These are phyloP conservation scores for Verasper variegatus DNA, from an alignment of 2,113 vertebrate species.

Conservation along the genomic window DNA sequence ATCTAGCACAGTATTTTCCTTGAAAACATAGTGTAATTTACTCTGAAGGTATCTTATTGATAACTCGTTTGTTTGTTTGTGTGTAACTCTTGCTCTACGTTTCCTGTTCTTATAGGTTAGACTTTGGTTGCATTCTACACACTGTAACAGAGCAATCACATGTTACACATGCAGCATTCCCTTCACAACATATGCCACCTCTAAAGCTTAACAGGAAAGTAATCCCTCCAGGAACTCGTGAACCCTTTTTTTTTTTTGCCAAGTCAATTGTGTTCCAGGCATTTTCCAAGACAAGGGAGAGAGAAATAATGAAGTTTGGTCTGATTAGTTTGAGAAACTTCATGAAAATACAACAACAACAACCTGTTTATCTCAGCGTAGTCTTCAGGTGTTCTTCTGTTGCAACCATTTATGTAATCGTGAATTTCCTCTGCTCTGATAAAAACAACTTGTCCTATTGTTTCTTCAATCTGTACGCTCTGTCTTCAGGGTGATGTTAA, in stretches of 20 bases:
- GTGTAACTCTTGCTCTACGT: no score
- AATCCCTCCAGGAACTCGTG: constrained; percentile 23
- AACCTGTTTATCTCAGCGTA: constrained; percentile 3
- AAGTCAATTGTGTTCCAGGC: constrained; percentile 1
- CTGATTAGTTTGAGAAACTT: not conserved
- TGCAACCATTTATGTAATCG: constrained; percentile 1
- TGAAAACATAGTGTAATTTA: not conserved
- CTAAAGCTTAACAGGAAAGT: constrained; percentile 9
- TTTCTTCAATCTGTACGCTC: constrained; percentile 19
- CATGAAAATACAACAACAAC: not conserved
- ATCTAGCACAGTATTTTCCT: not conserved
- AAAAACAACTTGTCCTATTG: constrained; percentile 7
- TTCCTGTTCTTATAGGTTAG: not conserved
- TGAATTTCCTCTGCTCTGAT: constrained; percentile 8
- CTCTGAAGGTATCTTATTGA: not conserved
- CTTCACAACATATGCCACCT: constrained; percentile 16
- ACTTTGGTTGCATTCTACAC: not conserved
- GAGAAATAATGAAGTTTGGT: not conserved
- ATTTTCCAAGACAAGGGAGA: not conserved
- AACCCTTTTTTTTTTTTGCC: constrained; percentile 1
- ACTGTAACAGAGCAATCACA: not conserved
- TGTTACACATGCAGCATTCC: constrained; percentile 5
- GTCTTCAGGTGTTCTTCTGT: constrained; percentile 8
- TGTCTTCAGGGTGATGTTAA: constrained; percentile 11
- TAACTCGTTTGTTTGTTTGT: not conserved